A percentile compares a stretch with the other conserved stretches of the same genome.
These are phyloP conservation scores for Vidua chalybeata DNA, from an alignment of 2,113 vertebrate genomes.

Conservation along the genomic window DNA sequence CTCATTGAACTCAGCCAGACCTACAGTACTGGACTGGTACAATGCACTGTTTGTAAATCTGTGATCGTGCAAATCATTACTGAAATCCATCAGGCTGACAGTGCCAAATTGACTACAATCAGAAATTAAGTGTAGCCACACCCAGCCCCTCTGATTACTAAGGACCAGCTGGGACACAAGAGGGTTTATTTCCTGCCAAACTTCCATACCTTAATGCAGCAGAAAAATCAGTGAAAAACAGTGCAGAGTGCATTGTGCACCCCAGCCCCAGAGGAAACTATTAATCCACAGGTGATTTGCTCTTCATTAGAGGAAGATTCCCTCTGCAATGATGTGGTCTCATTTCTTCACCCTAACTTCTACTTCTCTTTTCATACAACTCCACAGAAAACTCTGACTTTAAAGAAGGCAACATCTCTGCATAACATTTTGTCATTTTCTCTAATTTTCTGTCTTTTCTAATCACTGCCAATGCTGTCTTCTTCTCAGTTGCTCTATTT, in stretches of 20 bases:
- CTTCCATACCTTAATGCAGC: neutral
- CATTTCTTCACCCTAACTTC: neutral
- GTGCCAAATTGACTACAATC: neutral
- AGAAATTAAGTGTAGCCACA: neutral
- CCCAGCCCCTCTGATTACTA: neutral
- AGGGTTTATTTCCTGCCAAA: neutral
- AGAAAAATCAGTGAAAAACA: neutral
- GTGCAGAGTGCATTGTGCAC: neutral
- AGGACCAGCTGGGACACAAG: neutral
- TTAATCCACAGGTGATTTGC: neutral
- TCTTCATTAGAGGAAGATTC: neutral
- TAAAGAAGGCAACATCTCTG: neutral
- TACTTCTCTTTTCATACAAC: neutral
- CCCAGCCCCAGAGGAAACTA: neutral
- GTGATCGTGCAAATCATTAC: neutral
- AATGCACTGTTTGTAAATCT: neutral
- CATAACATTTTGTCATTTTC: constrained; percentile 49
- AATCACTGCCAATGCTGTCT: constrained; percentile 27
- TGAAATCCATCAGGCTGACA: neutral
- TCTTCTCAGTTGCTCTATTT: constrained; percentile 28
- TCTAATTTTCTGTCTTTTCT: constrained; percentile 43
- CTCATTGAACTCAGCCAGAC: neutral
- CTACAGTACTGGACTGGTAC: neutral
- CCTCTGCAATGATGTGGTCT: neutral
- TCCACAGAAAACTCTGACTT: neutral